These are phyloP conservation scores for Drosophila pseudoobscura DNA, from an alignment of 1,140 invertebrate species.

Conservation along the genomic window DNA sequence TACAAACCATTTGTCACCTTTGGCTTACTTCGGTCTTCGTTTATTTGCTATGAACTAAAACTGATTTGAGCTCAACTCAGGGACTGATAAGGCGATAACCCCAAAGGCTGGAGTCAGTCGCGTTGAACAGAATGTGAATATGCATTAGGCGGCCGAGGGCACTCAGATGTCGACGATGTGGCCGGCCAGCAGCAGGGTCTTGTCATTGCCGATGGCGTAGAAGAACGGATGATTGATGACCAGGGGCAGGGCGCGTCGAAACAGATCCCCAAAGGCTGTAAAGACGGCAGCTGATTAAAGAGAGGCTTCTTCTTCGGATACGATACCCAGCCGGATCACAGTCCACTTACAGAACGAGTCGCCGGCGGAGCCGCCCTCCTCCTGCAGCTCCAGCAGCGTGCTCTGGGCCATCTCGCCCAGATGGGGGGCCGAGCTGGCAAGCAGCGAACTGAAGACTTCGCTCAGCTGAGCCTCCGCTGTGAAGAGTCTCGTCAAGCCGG, in stretches of 20 bases:
- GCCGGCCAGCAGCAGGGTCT: slow-evolving; percentile 58
- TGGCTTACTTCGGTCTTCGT: slow-evolving; percentile 35
- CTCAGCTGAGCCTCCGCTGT: slow-evolving; percentile 44
- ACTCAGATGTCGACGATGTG: slow-evolving; percentile 66
- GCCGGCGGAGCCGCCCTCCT: slow-evolving; percentile 39
- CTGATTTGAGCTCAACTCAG: slow-evolving; percentile 9
- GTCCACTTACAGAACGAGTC: slow-evolving; percentile 57
- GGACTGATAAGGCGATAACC: slow-evolving; percentile 68
- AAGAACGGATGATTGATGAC: slow-evolving; percentile 78
- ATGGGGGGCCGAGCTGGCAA: slow-evolving; percentile 60
- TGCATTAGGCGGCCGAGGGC: background rate
- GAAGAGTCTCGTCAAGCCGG: slow-evolving; percentile 58
- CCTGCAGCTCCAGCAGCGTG: slow-evolving; percentile 43
- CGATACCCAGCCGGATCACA: background rate
- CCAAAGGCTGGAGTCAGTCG: background rate
- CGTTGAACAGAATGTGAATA: slow-evolving; percentile 4
- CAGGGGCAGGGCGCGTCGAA: slow-evolving; percentile 56
- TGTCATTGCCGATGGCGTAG: slow-evolving; percentile 61
- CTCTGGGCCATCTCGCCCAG: slow-evolving; percentile 59
- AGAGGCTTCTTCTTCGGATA: background rate
- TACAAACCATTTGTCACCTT: slow-evolving; percentile 73
- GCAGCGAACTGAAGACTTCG: slow-evolving; percentile 54
- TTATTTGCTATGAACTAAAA: slow-evolving; percentile 22
- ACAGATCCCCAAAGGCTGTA: slow-evolving; percentile 60
- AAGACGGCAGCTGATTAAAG: slow-evolving; percentile 34